Percentiles rank a stretch among this genome's conserved stretches.
phyloP scores from a whole-genome alignment of 2,113 vertebrate genomes.

The Ammodytes dubius region DNA sequence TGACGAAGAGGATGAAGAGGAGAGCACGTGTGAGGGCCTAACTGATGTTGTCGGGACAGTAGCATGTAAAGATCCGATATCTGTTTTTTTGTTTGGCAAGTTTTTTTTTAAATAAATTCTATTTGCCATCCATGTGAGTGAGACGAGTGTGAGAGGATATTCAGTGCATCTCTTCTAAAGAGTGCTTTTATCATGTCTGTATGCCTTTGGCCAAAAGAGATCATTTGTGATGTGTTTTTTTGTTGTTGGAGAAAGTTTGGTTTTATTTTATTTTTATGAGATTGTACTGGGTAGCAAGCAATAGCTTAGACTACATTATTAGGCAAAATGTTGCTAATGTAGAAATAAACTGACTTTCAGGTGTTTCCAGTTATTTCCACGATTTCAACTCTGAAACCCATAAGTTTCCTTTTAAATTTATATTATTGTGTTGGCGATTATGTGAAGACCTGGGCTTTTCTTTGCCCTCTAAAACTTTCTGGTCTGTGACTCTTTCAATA shows the following conservation, averaged over 20 bases:
- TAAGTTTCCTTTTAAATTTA: constrained; percentile 7
- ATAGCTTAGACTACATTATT: constrained; percentile 25
- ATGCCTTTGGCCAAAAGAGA: constrained; percentile 44
- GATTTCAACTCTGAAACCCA: constrained; percentile 12
- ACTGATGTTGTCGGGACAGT: constrained; percentile 12
- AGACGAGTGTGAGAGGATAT: constrained; percentile 21
- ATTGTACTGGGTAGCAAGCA: constrained; percentile 7
- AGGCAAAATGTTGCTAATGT: background rate
- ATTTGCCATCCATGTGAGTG: constrained; percentile 29
- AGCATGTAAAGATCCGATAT: constrained; percentile 9
- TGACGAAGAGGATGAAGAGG: constrained; percentile 20
- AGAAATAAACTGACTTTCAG: constrained; percentile 21
- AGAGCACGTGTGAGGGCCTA: constrained; percentile 1
- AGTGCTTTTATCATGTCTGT: constrained; percentile 54
- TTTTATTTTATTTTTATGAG: constrained; percentile 8
- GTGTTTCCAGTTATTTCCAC: constrained; percentile 30
- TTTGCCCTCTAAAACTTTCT: constrained; percentile 23
- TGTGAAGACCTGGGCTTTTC: constrained; percentile 15
- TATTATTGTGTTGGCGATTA: constrained; percentile 1
- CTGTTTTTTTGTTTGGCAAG: background rate
- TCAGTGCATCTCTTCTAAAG: constrained; percentile 11
- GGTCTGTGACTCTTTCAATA: constrained; percentile 61
- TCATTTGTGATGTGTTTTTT: constrained; percentile 38
- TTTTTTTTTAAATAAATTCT: background rate
- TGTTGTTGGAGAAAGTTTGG: background rate